phyloP scores from a whole-genome alignment of 2,113 vertebrate species.

The Scortum barcoo region DNA sequence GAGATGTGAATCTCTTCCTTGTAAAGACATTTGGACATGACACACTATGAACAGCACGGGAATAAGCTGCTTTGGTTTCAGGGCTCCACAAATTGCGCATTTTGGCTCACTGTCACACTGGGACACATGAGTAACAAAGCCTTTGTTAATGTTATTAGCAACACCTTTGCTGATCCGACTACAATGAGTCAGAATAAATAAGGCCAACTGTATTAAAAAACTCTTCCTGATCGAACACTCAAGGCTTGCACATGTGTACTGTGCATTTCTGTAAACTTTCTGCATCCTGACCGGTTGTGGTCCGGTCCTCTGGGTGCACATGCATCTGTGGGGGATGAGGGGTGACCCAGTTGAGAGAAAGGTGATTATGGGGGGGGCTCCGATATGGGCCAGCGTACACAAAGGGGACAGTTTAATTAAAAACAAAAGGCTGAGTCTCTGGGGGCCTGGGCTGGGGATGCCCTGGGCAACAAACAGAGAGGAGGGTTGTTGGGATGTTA shows the following conservation, averaged over 20 bases:
- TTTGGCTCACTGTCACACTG: not conserved
- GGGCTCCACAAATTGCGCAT: slow-evolving; percentile 7
- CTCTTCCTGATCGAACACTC: slow-evolving; percentile 19
- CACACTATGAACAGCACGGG: not conserved
- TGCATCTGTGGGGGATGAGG: slow-evolving; percentile 1
- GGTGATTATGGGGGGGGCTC: slow-evolving; percentile 48
- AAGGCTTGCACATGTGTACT: not conserved
- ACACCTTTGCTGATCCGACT: slow-evolving; percentile 24
- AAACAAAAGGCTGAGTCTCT: slow-evolving; percentile 71
- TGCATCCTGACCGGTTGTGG: not conserved
- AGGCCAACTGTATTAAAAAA: not conserved
- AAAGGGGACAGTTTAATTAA: slow-evolving; percentile 71
- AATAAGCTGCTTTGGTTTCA: slow-evolving; percentile 8
- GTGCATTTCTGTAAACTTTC: slow-evolving; percentile 16
- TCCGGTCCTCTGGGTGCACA: not conserved
- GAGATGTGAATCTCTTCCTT: not conserved
- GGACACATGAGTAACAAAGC: slow-evolving; percentile 11
- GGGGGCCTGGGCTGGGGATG: slow-evolving; percentile 56
- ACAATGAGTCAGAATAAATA: slow-evolving; percentile 14
- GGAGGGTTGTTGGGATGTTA: slow-evolving; percentile 10
- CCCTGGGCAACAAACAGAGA: slow-evolving; percentile 49
- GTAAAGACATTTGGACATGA: not conserved
- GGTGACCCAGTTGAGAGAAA: slow-evolving; percentile 41
- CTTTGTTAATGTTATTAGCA: slow-evolving; percentile 6
- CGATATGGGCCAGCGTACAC: slow-evolving; percentile 39